phyloP scores from a whole-genome alignment of 2,797 vertebrate genomes.

The Sebastes hubbsi region DNA sequence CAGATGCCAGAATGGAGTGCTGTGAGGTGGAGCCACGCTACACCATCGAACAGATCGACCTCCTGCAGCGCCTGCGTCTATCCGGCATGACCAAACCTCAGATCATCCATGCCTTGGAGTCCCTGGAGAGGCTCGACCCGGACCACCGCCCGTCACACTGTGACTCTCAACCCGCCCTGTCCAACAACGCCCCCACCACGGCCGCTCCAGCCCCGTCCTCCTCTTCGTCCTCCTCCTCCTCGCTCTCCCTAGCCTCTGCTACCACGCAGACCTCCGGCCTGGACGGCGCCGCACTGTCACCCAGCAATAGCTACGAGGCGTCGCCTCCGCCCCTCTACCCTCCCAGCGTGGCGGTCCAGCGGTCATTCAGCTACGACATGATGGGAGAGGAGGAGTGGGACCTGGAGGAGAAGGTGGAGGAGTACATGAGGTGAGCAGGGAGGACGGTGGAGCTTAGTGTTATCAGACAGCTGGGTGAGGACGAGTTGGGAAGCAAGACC shows the following conservation, averaged over 20 bases:
- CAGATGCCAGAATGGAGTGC: conserved; percentile 85
- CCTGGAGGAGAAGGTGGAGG: conserved; percentile 88
- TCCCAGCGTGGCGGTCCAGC: conserved; percentile 77
- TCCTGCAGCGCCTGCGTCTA: conserved; percentile 85
- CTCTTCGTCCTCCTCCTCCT: conserved; percentile 83
- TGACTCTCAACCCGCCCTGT: conserved; percentile 72
- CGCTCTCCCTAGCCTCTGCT: conserved; percentile 84
- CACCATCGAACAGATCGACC: conserved; percentile 89
- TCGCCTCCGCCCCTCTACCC: conserved; percentile 86
- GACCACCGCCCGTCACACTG: conserved; percentile 80
- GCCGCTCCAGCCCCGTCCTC: conserved; percentile 72
- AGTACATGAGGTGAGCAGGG: conserved; percentile 86
- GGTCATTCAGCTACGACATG: conserved; percentile 85
- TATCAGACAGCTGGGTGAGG: conserved; percentile 11
- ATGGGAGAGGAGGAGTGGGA: conserved; percentile 87
- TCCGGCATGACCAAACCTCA: conserved; percentile 88
- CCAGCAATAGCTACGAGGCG: conserved; percentile 87
- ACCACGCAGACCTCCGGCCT: conserved; percentile 87
- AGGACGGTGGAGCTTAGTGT: neutral
- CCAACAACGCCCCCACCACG: conserved; percentile 52
- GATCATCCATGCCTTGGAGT: conserved; percentile 86
- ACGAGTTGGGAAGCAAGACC: conserved; percentile 10
- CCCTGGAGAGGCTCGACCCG: conserved; percentile 86
- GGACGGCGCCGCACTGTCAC: conserved; percentile 82
- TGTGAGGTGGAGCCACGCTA: conserved; percentile 86